phyloP scores from a whole-genome alignment of 1,140 invertebrate genomes.

The Pogonomyrmex californicus region DNA sequence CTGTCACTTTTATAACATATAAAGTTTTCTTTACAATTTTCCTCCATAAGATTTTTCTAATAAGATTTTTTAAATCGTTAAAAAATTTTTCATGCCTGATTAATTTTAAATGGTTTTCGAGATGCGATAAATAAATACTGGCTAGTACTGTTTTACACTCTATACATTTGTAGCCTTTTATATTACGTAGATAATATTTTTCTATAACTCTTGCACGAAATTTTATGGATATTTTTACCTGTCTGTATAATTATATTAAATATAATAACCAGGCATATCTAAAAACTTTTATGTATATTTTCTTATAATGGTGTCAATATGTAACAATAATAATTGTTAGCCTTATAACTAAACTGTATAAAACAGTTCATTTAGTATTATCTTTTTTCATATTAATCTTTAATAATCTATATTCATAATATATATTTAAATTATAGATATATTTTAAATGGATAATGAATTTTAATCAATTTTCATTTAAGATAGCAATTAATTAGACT shows the following conservation, averaged over 20 bases:
- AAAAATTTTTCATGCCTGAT: no score
- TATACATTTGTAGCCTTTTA: no score
- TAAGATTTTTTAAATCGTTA: no score
- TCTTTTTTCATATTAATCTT: neutral
- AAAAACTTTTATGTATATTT: conserved; percentile 7
- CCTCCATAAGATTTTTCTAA: no score
- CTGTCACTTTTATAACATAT: no score
- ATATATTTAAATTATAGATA: conserved; percentile 11
- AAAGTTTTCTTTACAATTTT: no score
- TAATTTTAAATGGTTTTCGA: no score
- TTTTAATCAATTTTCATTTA: conserved; percentile 23
- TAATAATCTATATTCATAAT: conserved; percentile 8
- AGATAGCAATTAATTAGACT: conserved; percentile 54
- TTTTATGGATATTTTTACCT: neutral
- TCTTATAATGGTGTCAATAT: neutral
- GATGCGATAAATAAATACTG: no score
- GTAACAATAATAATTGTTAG: conserved; percentile 6
- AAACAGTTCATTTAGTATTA: conserved; percentile 25
- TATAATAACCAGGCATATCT: neutral
- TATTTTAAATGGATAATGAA: conserved; percentile 26
- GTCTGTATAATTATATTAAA: neutral
- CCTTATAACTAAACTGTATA: neutral
- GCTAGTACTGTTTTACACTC: no score
- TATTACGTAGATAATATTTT: no score
- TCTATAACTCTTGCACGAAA: no score